Conservation (phyloP, 2,797 vertebrate species). For the Poeciliopsis turneri region DNA sequence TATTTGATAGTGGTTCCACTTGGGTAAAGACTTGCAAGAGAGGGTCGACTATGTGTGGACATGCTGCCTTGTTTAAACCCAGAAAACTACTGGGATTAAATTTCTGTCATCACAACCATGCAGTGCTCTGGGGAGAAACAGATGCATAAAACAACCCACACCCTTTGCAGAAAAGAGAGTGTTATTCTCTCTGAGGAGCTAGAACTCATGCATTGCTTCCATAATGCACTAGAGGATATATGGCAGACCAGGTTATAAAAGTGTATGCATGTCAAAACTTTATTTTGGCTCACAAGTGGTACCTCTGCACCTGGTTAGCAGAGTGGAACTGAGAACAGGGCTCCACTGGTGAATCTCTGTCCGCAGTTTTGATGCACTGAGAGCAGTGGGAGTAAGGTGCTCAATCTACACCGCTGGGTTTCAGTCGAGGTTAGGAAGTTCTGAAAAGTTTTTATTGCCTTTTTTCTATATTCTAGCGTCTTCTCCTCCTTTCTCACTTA, state of each 20-base stretch:
- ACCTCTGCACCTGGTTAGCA: slow-evolving; percentile 54
- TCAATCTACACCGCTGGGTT: neutral
- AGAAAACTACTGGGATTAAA: slow-evolving; percentile 66
- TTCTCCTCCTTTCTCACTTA: neutral
- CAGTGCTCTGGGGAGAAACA: slow-evolving; percentile 36
- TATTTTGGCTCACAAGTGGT: slow-evolving; percentile 35
- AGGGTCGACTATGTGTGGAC: slow-evolving; percentile 32
- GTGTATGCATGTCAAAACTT: slow-evolving; percentile 36
- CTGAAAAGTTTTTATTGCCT: neutral
- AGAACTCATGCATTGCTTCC: slow-evolving; percentile 39
- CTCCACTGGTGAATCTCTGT: slow-evolving; percentile 42
- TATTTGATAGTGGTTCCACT: slow-evolving; percentile 64
- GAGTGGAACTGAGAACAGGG: slow-evolving; percentile 68
- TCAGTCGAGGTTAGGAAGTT: neutral
- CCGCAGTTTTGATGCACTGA: neutral
- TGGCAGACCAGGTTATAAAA: slow-evolving; percentile 33
- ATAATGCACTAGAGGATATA: slow-evolving; percentile 44
- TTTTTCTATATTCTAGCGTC: neutral
- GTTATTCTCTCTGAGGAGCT: slow-evolving; percentile 35
- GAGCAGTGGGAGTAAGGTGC: neutral
- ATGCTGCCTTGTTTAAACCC: slow-evolving; percentile 58
- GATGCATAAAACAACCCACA: slow-evolving; percentile 25
- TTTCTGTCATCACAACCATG: slow-evolving; percentile 57
- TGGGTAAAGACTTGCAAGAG: slow-evolving; percentile 55
- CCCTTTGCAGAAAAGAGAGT: slow-evolving; percentile 21